Base-by-base conservation (phyloP, 2,888 invertebrate species). In the Parnassius smintheus region DNA sequence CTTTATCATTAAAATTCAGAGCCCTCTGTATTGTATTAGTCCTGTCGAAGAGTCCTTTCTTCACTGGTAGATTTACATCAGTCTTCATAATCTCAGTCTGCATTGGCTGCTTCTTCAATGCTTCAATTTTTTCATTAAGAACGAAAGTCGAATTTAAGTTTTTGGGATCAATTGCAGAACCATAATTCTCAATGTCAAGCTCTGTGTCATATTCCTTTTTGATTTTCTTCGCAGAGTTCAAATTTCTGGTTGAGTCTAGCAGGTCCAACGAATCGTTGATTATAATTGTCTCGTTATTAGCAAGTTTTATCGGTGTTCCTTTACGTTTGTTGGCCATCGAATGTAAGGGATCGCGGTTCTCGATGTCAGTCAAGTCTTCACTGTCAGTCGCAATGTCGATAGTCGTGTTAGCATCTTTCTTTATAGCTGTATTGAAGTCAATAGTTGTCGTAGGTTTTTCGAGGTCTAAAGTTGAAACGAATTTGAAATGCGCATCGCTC, bases 81-180 rank as follows among this genome's bases (percentile, higher is more conserved):
- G 25, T 42, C 44, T 81, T 85, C 0, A 68, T 61, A 18, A 8
- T 44, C 65, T 65, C 68, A 41, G 25, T 41, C 46, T 81, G 85
- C 0, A 69, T 62, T n/a, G 82, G 78, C 2, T 77, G 65, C 44
- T 80, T 82, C 65, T 80, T 82, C 62, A 75, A 56, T 0, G 70
- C 70, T 11, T 86, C 83, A 66, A 83, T 70, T 48, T 88, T 90
- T 0, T 81, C 86, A 3, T 83, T 81, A 65, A 92, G 69, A 9
- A 92, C 90, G 65, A 92, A 91, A 0, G 92, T 92, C 0, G 91
- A 91, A 67, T 92, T 91, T 74, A 92, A 75, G 64, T 88, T 80
- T 1, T 83, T 83, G 0, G 86, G 78, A 55, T 91, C 84, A 2
- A 91, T 78, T 2, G 68, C 59, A 9, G 49, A 22, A 0, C 71